Conservation (phyloP, 2,888 invertebrate genomes). For the Sturmia bella region DNA sequence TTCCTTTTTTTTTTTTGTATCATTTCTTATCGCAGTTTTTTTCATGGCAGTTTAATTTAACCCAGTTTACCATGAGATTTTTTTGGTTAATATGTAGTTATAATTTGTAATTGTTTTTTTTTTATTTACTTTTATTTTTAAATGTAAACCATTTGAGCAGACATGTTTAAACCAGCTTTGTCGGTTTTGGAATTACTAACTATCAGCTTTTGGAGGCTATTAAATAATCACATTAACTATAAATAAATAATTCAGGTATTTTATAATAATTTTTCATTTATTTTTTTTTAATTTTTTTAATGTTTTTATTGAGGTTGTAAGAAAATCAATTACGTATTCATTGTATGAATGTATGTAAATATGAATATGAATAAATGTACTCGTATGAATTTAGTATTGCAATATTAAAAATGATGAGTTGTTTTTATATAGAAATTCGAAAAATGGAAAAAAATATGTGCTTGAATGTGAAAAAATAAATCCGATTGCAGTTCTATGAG, state of each 20-base stretch:
- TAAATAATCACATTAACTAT: slow-evolving; percentile 47
- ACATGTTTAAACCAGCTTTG: slow-evolving; percentile 3
- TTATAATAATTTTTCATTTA: slow-evolving; percentile 29
- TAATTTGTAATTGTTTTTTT: slow-evolving; percentile 28
- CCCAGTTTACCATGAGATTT: slow-evolving; percentile 62
- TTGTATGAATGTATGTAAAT: background rate
- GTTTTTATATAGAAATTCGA: too few species aligned
- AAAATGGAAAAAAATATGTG: too few species aligned
- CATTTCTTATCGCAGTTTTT: slow-evolving; percentile 18
- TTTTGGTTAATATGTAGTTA: slow-evolving; percentile 25
- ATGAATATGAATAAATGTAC: too few species aligned
- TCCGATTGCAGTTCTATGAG: too few species aligned
- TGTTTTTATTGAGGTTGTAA: slow-evolving; percentile 45
- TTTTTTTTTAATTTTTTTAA: slow-evolving; percentile 39
- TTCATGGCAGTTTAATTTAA: slow-evolving; percentile 32
- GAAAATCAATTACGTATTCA: slow-evolving; percentile 46
- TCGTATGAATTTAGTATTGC: too few species aligned
- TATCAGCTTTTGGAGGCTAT: slow-evolving; percentile 48
- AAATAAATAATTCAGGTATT: slow-evolving; percentile 44
- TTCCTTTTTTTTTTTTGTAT: too few species aligned
- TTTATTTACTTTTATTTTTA: background rate
- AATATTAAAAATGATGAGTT: too few species aligned
- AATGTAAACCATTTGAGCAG: background rate
- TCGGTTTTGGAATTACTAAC: slow-evolving; percentile 19
- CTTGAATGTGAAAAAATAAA: too few species aligned